Evolutionary conservation across 2,888 invertebrate genomes (phyloP).

Genomic region (Nycteola revayana): DNA sequence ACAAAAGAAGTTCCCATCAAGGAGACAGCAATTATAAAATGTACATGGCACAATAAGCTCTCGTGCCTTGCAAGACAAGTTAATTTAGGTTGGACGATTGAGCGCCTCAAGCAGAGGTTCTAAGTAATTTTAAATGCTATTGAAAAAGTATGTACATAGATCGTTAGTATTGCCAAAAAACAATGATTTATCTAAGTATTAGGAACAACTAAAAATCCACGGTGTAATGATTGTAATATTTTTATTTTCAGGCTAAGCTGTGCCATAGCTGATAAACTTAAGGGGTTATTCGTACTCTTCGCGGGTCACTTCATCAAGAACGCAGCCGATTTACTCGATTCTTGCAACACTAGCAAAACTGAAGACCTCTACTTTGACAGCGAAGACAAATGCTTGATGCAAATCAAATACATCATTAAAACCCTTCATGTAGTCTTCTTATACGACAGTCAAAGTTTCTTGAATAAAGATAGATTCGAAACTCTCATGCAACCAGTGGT

Average conservation of each 20-base stretch:
- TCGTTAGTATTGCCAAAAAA: no score
- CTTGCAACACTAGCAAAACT: slow-evolving; percentile 84
- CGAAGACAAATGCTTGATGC: slow-evolving; percentile 80
- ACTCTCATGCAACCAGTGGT: slow-evolving; percentile 92
- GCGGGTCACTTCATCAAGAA: slow-evolving; percentile 93
- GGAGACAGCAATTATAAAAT: no score
- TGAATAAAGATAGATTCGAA: slow-evolving; percentile 93
- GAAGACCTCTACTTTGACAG: slow-evolving; percentile 76
- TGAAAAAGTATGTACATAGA: no score
- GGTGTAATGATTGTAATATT: no score
- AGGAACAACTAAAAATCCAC: no score
- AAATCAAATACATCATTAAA: slow-evolving; percentile 87
- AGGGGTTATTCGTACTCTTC: slow-evolving; percentile 94
- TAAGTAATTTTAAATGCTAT: no score
- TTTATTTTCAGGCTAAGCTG: slow-evolving; percentile 83
- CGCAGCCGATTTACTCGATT: slow-evolving; percentile 87
- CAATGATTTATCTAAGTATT: no score
- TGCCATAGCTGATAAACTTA: slow-evolving; percentile 90
- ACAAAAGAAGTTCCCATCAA: no score
- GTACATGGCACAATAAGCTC: no score
- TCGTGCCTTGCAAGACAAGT: no score
- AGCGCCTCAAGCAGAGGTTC: no score
- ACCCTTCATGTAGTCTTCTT: slow-evolving; percentile 90
- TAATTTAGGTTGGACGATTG: no score
- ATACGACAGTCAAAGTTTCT: slow-evolving; percentile 91